phyloP scores from a whole-genome alignment of 2,888 invertebrate genomes.

The Andrena fulva region DNA sequence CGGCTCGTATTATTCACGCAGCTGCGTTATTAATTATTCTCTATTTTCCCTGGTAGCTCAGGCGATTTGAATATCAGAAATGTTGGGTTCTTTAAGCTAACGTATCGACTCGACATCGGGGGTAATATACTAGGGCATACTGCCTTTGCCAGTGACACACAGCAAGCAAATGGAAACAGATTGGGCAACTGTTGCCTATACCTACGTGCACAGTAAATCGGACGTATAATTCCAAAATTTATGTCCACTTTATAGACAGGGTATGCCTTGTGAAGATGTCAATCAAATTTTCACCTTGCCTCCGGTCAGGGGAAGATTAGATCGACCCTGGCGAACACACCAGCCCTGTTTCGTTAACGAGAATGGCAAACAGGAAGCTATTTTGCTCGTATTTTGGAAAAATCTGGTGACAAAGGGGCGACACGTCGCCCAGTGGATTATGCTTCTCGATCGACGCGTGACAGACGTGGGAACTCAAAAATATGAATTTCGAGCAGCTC shows the following conservation, averaged over 20 bases:
- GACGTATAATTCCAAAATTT: conserved; percentile 8
- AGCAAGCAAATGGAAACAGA: background rate
- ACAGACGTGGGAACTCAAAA: conserved; percentile 73
- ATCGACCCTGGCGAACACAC: background rate
- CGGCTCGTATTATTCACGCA: conserved; percentile 34
- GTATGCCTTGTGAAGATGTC: conserved; percentile 38
- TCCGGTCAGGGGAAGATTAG: conserved; percentile 19
- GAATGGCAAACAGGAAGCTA: conserved; percentile 24
- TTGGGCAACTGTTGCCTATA: background rate
- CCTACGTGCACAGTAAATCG: background rate
- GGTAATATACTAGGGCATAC: background rate
- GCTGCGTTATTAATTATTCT: conserved; percentile 58
- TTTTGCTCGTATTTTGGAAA: conserved; percentile 29
- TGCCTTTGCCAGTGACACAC: background rate
- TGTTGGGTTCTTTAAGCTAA: background rate
- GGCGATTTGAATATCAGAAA: background rate
- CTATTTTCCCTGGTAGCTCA: conserved; percentile 25
- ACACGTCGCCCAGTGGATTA: background rate
- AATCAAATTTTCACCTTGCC: conserved; percentile 27
- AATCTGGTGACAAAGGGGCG: conserved; percentile 34
- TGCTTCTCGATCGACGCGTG: conserved; percentile 29
- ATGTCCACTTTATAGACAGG: conserved; percentile 32
- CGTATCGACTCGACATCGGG: background rate
- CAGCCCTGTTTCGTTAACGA: conserved; percentile 35
- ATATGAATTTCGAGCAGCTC: conserved; percentile 56